A percentile compares a stretch with the other conserved stretches of the same genome.
phyloP scores from a whole-genome alignment of 2,113 vertebrate genomes.

The Trogon surrucura region DNA sequence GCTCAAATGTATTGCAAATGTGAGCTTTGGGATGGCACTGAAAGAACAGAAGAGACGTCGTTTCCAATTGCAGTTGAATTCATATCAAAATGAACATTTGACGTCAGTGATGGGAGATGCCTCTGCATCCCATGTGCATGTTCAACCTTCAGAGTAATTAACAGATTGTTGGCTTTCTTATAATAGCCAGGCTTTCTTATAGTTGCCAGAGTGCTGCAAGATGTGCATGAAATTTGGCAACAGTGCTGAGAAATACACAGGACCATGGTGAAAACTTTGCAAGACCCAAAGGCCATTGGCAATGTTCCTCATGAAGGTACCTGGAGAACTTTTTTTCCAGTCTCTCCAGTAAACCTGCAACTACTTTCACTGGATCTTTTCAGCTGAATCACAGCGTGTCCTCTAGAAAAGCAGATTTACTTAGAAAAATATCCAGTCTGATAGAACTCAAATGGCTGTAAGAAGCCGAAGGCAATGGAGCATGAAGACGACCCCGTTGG shows the following conservation, averaged over 20 bases:
- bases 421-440: background rate
- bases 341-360: background rate
- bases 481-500: background rate
- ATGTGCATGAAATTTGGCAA: background rate
- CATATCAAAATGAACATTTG: background rate
- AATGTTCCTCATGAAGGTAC: background rate
- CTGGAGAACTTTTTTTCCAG: background rate
- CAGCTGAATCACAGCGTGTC: background rate
- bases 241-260: background rate
- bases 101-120: background rate
- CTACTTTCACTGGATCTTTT: background rate
- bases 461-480: background rate
- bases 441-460: background rate
- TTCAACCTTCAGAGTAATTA: background rate
- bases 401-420: background rate
- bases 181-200: too few relatives aligned
- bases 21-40: background rate
- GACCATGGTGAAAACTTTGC: background rate
- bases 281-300: background rate
- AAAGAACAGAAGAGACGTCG: background rate
- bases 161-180: background rate
- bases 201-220: background rate
- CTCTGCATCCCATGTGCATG: background rate
- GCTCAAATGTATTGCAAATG: background rate
- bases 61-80: background rate